Evolutionary conservation across 2,113 vertebrate species (phyloP).

Genomic region (Nyctereutes procyonoides): DNA sequence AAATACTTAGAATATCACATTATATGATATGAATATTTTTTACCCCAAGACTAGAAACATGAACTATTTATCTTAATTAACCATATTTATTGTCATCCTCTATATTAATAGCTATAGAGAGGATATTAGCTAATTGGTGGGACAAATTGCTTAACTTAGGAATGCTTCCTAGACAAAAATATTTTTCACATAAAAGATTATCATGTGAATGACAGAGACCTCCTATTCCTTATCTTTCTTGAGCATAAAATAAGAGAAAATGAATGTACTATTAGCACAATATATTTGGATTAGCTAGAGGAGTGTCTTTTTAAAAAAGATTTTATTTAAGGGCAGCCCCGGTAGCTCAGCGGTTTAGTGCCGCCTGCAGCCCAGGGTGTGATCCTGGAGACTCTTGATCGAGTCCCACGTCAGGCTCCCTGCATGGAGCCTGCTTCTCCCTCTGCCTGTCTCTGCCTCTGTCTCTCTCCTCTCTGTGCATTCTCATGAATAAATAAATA

Average conservation of each 20-base stretch:
- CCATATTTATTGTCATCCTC: background rate
- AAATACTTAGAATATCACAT: background rate
- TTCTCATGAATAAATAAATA: too few relatives aligned
- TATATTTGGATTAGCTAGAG: background rate
- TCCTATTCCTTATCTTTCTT: background rate
- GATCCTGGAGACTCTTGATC: too few relatives aligned
- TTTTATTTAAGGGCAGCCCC: background rate
- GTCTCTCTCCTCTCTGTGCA: too few relatives aligned
- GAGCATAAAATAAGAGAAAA: conserved; percentile 24
- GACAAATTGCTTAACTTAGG: background rate
- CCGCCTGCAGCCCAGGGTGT: too few relatives aligned
- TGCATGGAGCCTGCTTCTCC: too few relatives aligned
- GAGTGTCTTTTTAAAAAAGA: background rate
- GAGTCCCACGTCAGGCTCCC: too few relatives aligned
- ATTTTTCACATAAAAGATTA: background rate
- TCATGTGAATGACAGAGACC: background rate
- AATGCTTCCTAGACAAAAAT: background rate
- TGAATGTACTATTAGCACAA: background rate
- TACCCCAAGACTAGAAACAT: background rate
- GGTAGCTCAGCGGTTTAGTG: too few relatives aligned
- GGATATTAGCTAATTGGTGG: background rate
- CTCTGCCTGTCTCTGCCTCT: too few relatives aligned
- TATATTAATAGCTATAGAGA: background rate
- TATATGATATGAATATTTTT: background rate
- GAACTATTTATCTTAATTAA: background rate